Evolutionary conservation across 2,888 invertebrate genomes (phyloP).

Genomic region (Anorthoa munda): DNA sequence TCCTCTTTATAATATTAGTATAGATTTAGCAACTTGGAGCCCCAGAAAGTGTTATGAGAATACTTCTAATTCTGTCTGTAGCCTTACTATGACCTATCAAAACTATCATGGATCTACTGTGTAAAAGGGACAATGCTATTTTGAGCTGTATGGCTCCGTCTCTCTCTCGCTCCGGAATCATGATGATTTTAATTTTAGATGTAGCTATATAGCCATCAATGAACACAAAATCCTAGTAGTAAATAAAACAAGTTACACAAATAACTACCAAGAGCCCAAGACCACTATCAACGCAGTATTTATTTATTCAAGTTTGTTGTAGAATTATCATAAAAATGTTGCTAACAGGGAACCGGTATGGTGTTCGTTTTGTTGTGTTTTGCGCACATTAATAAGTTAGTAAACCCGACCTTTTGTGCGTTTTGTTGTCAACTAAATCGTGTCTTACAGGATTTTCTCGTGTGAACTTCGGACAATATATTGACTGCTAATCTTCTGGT

Average conservation of each 20-base stretch:
- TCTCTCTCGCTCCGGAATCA: no score
- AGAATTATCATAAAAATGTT: slow-evolving; percentile 68
- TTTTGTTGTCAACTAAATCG: slow-evolving; percentile 23
- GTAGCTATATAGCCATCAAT: slow-evolving; percentile 29
- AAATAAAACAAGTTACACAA: slow-evolving; percentile 50
- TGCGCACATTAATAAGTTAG: slow-evolving; percentile 41
- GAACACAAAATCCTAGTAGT: slow-evolving; percentile 34
- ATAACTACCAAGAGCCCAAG: slow-evolving; percentile 14
- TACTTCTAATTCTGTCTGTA: no score
- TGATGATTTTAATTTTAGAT: no score
- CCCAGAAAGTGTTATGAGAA: no score
- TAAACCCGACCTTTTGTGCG: slow-evolving; percentile 31
- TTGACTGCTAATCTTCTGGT: not conserved
- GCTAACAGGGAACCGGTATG: slow-evolving; percentile 41
- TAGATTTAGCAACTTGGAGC: no score
- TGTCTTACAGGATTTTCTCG: slow-evolving; percentile 18
- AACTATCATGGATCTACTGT: no score
- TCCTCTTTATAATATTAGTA: no score
- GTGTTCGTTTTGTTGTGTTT: slow-evolving; percentile 53
- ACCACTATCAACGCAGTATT: slow-evolving; percentile 44
- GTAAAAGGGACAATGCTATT: no score
- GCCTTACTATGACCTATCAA: no score
- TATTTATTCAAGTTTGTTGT: slow-evolving; percentile 52
- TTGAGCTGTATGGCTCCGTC: no score
- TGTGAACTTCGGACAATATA: slow-evolving; percentile 17